phyloP scores from a whole-genome alignment of 1,140 invertebrate species.

The Doryteuthis pealeii region DNA sequence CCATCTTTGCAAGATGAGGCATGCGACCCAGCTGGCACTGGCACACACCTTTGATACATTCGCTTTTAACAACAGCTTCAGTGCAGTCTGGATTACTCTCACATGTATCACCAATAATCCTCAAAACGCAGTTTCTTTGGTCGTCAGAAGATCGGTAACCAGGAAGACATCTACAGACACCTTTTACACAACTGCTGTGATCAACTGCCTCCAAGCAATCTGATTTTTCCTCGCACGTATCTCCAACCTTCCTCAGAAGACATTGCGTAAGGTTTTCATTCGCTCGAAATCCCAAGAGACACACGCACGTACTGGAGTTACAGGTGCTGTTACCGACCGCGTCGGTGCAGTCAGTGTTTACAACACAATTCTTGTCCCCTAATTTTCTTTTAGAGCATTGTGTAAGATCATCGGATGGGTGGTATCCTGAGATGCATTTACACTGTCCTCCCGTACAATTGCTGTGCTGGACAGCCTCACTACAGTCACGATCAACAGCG shows the following conservation, averaged over 20 bases:
- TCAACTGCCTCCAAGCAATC: not conserved
- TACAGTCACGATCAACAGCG: not conserved
- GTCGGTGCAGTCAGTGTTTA: not conserved
- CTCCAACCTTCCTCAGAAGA: not conserved
- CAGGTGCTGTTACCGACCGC: not conserved
- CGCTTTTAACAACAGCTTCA: too few relatives aligned
- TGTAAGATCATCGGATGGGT: not conserved
- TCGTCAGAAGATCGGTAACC: not conserved
- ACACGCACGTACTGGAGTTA: not conserved
- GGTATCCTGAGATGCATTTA: not conserved
- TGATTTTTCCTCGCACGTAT: not conserved
- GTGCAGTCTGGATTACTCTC: not conserved
- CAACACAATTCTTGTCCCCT: not conserved
- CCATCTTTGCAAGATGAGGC: too few relatives aligned
- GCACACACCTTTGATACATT: too few relatives aligned
- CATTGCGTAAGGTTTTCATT: not conserved
- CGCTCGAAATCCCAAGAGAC: not conserved
- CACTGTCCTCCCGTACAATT: not conserved
- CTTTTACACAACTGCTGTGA: not conserved
- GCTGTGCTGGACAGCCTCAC: slow-evolving; percentile 2
- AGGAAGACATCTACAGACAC: not conserved
- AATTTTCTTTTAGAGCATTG: not conserved
- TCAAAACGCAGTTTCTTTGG: not conserved
- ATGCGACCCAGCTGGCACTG: too few relatives aligned
- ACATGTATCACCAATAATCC: not conserved